Evolutionary conservation across 2,888 invertebrate genomes (phyloP).

Genomic region (Conchocele bisecta): DNA sequence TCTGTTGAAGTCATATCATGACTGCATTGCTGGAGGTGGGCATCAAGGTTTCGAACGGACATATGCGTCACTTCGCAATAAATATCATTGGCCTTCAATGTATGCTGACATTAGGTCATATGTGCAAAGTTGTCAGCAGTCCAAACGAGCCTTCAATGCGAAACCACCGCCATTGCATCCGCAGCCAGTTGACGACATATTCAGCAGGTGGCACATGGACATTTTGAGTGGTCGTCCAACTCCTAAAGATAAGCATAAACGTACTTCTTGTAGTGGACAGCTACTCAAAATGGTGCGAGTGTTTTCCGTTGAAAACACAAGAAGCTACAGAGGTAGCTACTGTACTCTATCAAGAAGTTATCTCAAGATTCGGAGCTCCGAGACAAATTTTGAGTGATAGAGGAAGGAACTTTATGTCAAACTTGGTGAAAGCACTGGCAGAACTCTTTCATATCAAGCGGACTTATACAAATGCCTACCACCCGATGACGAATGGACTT

Average conservation of each 20-base stretch:
- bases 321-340: slow-evolving; percentile 37
- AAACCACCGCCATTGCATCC: slow-evolving; percentile 48
- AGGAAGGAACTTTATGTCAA: slow-evolving; percentile 38
- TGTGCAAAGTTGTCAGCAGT: slow-evolving; percentile 41
- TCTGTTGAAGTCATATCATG: slow-evolving; percentile 44
- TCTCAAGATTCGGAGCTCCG: slow-evolving; percentile 35
- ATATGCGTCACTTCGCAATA: slow-evolving; percentile 38
- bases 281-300: slow-evolving; percentile 50
- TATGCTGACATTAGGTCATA: slow-evolving; percentile 22
- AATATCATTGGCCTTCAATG: slow-evolving; percentile 60
- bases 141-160: slow-evolving; percentile 19
- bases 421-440: slow-evolving; percentile 34
- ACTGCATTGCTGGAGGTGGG: slow-evolving; percentile 40
- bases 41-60: slow-evolving; percentile 57
- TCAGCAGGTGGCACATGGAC: slow-evolving; percentile 48
- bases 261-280: slow-evolving; percentile 49
- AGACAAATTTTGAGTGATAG: slow-evolving; percentile 30
- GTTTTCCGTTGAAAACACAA: slow-evolving; percentile 22
- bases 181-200: slow-evolving; percentile 14
- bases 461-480: slow-evolving; percentile 37
- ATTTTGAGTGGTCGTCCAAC: slow-evolving; percentile 38
- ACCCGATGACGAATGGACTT: slow-evolving; percentile 45
- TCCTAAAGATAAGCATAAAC: slow-evolving; percentile 39
- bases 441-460: slow-evolving; percentile 33
- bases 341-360: slow-evolving; percentile 35